Evolutionary conservation across 2,888 invertebrate genomes (phyloP).

Genomic region (Geotrupes spiniger): DNA sequence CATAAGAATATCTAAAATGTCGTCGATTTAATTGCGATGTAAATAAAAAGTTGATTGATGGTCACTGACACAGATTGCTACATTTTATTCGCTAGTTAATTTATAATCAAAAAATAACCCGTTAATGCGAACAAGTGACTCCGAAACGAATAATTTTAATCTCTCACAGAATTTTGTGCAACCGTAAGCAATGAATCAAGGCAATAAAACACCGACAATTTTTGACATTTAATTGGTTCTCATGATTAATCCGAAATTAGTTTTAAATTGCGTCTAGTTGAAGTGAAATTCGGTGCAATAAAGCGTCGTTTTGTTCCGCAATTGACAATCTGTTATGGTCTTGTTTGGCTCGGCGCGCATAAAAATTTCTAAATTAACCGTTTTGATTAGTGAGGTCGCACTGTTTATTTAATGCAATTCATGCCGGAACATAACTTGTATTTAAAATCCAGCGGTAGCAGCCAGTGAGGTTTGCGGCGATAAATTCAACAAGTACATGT

Average conservation of each 20-base stretch:
- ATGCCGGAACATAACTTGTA: background rate
- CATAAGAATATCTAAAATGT: no score
- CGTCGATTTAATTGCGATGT: no score
- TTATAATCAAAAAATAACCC: no score
- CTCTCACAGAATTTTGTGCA: no score
- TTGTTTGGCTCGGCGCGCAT: background rate
- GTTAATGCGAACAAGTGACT: no score
- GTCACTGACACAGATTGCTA: no score
- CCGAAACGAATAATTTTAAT: no score
- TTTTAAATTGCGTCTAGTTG: background rate
- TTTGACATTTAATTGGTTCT: conserved; percentile 1
- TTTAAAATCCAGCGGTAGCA: conserved; percentile 4
- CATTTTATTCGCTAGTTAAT: no score
- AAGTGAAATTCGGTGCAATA: conserved; percentile 3
- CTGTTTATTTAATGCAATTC: background rate
- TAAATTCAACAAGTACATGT: conserved; percentile 4
- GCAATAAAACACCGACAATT: no score
- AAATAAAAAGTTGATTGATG: no score
- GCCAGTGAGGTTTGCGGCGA: background rate
- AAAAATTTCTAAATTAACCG: conserved; percentile 1
- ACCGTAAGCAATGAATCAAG: no score
- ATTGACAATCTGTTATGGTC: conserved; percentile 4
- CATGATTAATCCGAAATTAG: conserved; percentile 5
- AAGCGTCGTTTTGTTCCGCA: background rate
- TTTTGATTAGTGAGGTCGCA: conserved; percentile 3